phyloP scores from a whole-genome alignment of 2,113 vertebrate genomes.

The Bolborhynchus lineola region DNA sequence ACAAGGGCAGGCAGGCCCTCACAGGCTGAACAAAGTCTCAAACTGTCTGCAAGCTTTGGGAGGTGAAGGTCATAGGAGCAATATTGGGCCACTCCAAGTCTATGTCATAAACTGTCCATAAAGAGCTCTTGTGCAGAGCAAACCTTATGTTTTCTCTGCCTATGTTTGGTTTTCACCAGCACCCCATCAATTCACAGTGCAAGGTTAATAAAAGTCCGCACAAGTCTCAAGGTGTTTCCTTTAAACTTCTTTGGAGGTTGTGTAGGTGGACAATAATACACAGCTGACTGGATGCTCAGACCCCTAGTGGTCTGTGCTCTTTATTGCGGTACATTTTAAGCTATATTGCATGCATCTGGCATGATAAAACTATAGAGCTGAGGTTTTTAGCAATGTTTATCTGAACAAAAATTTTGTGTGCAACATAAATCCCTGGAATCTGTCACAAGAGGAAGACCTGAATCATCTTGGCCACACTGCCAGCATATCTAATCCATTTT shows the following conservation, averaged over 20 bases:
- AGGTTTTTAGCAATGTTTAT: background rate
- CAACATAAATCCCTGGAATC: background rate
- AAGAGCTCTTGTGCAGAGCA: conserved; percentile 70
- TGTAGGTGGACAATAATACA: background rate
- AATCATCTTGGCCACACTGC: conserved; percentile 2
- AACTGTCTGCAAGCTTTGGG: conserved; percentile 53
- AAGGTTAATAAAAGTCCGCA: conserved; percentile 70
- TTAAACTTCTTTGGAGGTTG: conserved; percentile 44
- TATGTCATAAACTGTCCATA: conserved; percentile 75
- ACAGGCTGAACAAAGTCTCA: conserved; percentile 54
- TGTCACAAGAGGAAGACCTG: conserved; percentile 22
- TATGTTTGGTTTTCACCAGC: conserved; percentile 67
- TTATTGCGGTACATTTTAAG: background rate
- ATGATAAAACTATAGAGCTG: background rate
- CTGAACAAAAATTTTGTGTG: background rate
- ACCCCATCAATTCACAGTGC: conserved; percentile 70
- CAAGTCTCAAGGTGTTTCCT: conserved; percentile 65
- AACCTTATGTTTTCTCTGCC: conserved; percentile 67
- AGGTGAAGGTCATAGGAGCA: conserved; percentile 58
- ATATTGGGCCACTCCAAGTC: conserved; percentile 48
- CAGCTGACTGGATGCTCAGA: conserved; percentile 3
- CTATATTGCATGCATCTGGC: background rate
- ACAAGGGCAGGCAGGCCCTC: conserved; percentile 35
- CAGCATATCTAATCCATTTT: conserved; percentile 48
- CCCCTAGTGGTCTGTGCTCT: background rate